Base-by-base conservation (phyloP, 2,797 vertebrate species). In the Alosa sapidissima region DNA sequence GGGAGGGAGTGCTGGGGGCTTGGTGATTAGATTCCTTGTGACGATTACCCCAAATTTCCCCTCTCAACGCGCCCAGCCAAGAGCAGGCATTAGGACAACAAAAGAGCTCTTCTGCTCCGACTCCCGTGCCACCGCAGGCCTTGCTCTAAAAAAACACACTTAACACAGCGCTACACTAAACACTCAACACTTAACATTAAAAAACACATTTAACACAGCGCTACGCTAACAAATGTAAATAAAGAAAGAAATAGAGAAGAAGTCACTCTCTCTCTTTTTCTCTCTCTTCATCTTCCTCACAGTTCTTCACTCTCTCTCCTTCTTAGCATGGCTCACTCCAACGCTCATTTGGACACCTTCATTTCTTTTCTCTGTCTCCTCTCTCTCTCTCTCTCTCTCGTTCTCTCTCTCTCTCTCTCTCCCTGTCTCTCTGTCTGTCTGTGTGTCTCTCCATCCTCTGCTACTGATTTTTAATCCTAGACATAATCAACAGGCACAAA, bases 381-480 rank as follows among this genome's bases (percentile, higher is more conserved):
- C 62, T 28, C n/a, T 10, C n/a, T 33, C 21, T 65, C 24, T 33
- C 21, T 65, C 62, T 28, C 33, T 28, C 33, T 72, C 68, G n/a
- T n/a, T 68, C 24, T 41, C n/a, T 65, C 33, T n/a, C 62, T 28
- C 33, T 28, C 33, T 72, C 68, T 68, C 24, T 41, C n/a, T 65
- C 33, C 36, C 28, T 36, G 10, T 36, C 8, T 33, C 13, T 75
- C 36, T 45, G 14, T 75, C 36, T 45, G 14, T 78, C 41, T 47
- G 72, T 78, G 14, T 45, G 19, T 45, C 68, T 75, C 11, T 75
- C 68, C 41, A 58, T 58, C 19, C 81, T 85, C 85, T 85, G 86
- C 88, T 87, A 85, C 87, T 85, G 88, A 85, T 88, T 92, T 94
- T 94, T 94, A 94, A 96, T 95, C 91, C 89, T 89, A 91, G 91